phyloP scores from a whole-genome alignment of 1,140 invertebrate species.

The Saccostrea echinata region DNA sequence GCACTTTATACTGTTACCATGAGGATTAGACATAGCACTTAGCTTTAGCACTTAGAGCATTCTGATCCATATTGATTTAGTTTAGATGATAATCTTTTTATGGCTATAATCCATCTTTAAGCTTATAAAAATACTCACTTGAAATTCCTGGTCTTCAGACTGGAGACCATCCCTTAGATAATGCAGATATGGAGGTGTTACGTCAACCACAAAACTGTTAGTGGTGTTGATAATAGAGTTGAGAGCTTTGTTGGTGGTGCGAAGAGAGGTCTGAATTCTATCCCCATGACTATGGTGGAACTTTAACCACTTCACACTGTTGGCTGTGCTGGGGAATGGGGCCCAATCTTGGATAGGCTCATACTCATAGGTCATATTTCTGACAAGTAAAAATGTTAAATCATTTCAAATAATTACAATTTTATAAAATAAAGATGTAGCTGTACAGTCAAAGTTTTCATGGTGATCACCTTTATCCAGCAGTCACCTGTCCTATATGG shows the following conservation, averaged over 20 bases:
- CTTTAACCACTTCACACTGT: constrained; percentile 58
- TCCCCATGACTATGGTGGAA: constrained; percentile 66
- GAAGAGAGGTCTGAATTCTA: constrained; percentile 57
- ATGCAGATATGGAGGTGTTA: constrained; percentile 59
- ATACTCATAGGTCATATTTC: constrained; percentile 45
- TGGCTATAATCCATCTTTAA: background rate
- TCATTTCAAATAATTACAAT: too few relatives aligned
- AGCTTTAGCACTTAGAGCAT: too few relatives aligned
- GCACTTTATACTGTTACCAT: too few relatives aligned
- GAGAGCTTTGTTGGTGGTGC: constrained; percentile 60
- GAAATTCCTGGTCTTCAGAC: constrained; percentile 31
- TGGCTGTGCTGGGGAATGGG: constrained; percentile 46
- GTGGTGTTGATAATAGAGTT: constrained; percentile 50
- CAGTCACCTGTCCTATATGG: too few relatives aligned
- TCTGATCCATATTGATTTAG: too few relatives aligned
- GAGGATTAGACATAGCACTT: too few relatives aligned
- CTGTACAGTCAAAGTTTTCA: too few relatives aligned
- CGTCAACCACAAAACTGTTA: constrained; percentile 64
- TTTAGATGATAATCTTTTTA: too few relatives aligned
- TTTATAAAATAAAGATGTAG: too few relatives aligned
- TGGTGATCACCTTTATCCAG: too few relatives aligned
- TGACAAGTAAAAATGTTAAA: background rate
- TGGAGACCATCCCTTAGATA: constrained; percentile 59
- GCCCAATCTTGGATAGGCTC: constrained; percentile 55
- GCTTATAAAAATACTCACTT: constrained; percentile 18